These are phyloP conservation scores for Tetranychus cinnabarinus DNA, from an alignment of 1,140 invertebrate species.

Conservation along the genomic window DNA sequence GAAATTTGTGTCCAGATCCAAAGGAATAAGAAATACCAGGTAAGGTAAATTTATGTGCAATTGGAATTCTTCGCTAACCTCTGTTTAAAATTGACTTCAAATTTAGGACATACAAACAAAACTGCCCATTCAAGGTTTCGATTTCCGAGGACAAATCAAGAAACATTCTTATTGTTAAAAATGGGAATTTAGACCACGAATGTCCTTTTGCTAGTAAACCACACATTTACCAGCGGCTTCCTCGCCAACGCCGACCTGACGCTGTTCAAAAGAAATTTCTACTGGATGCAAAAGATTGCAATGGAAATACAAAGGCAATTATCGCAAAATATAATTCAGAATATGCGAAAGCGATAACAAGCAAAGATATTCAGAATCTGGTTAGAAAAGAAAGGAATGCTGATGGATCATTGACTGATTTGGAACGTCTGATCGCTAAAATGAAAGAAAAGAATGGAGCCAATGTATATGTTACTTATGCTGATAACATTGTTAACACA, in stretches of 20 bases:
- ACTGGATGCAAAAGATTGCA: not conserved
- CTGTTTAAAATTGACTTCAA: not conserved
- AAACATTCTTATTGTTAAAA: not conserved
- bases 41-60: not conserved
- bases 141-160: not conserved
- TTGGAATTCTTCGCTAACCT: not conserved
- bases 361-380: not conserved
- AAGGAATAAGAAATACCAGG: not conserved
- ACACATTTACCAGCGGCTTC: not conserved
- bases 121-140: not conserved
- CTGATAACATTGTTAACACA: not conserved
- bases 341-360: not conserved
- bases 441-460: not conserved
- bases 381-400: not conserved
- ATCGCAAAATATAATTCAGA: not conserved
- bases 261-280: not conserved
- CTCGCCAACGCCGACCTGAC: not conserved
- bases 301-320: not conserved
- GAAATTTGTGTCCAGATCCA: not conserved
- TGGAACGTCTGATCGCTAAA: not conserved
- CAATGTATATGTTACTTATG: not conserved
- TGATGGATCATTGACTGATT: not conserved
- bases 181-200: not conserved
- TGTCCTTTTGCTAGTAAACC: not conserved
- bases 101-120: not conserved